phyloP scores from a whole-genome alignment of 2,888 invertebrate species.

The Drosophila paramelanica region DNA sequence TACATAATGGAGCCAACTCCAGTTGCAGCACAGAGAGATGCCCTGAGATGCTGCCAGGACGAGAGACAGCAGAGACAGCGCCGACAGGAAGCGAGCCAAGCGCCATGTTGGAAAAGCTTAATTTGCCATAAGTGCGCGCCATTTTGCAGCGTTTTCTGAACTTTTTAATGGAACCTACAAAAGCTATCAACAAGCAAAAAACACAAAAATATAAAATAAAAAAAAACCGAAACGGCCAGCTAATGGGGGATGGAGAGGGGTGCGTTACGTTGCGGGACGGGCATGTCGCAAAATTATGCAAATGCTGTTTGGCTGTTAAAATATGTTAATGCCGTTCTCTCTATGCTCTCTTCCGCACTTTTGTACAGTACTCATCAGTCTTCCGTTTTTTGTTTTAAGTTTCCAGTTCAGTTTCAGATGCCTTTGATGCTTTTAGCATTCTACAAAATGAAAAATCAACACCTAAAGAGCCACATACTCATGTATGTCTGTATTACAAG shows the following conservation, averaged over 20 bases:
- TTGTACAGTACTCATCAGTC: constrained; percentile 22
- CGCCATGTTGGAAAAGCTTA: constrained; percentile 82
- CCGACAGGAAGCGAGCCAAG: constrained; percentile 33
- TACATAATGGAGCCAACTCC: constrained; percentile 71
- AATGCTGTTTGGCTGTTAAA: constrained; percentile 74
- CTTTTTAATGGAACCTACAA: constrained; percentile 68
- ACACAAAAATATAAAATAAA: constrained; percentile 6
- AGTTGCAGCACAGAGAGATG: constrained; percentile 19
- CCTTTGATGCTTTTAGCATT: constrained; percentile 49
- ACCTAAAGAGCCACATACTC: constrained; percentile 22
- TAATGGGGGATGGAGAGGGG: neutral
- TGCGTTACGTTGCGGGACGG: constrained; percentile 4
- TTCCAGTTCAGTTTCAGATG: constrained; percentile 13
- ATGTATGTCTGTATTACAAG: neutral
- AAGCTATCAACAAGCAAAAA: constrained; percentile 49
- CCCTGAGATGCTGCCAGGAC: constrained; percentile 46
- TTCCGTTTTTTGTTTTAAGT: constrained; percentile 19
- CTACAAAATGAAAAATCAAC: constrained; percentile 30
- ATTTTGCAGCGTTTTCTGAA: constrained; percentile 79
- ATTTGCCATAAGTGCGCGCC: constrained; percentile 82
- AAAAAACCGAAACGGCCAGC: constrained; percentile 41
- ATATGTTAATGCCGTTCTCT: constrained; percentile 69
- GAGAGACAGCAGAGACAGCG: constrained; percentile 1
- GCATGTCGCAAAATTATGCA: constrained; percentile 73
- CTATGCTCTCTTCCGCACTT: constrained; percentile 35